Conservation (phyloP, 2,888 invertebrate species). For the Leucophenga maculata region DNA sequence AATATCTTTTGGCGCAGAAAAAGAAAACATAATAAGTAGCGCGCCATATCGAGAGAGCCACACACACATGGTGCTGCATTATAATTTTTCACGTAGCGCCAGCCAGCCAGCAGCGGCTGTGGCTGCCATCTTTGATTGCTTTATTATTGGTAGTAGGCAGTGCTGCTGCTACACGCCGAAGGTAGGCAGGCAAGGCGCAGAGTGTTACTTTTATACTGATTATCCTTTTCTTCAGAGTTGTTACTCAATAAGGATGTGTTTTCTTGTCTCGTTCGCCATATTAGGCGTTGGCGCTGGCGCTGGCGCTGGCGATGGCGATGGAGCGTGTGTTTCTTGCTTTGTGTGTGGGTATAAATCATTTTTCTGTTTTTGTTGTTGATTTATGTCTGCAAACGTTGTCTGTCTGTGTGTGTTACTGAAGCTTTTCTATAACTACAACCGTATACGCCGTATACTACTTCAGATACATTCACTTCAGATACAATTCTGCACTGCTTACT, state of each 20-base stretch:
- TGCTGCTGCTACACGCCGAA: no score
- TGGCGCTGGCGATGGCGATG: no score
- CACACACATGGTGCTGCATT: slow-evolving; percentile 42
- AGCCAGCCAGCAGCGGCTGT: slow-evolving; percentile 33
- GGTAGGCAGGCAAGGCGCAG: no score
- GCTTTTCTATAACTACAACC: no score
- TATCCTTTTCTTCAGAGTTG: slow-evolving; percentile 35
- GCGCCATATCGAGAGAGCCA: slow-evolving; percentile 32
- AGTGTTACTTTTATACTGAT: slow-evolving; percentile 51
- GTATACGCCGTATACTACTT: no score
- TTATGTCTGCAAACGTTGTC: slow-evolving; percentile 55
- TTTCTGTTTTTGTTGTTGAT: slow-evolving; percentile 69
- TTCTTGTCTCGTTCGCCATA: neutral
- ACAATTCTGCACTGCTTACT: slow-evolving; percentile 48
- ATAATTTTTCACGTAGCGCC: slow-evolving; percentile 32
- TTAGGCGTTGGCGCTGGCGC: neutral
- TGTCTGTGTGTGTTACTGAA: slow-evolving; percentile 18
- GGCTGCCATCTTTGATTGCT: slow-evolving; percentile 58
- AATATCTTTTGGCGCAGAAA: neutral
- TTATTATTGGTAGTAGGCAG: slow-evolving; percentile 57
- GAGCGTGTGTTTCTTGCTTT: neutral
- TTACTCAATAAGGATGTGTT: slow-evolving; percentile 49
- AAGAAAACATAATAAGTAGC: no score
- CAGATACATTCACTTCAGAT: no score
- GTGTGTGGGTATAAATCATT: slow-evolving; percentile 58